phyloP scores from a whole-genome alignment of 2,888 invertebrate genomes.

The Cosmopolites sordidus region DNA sequence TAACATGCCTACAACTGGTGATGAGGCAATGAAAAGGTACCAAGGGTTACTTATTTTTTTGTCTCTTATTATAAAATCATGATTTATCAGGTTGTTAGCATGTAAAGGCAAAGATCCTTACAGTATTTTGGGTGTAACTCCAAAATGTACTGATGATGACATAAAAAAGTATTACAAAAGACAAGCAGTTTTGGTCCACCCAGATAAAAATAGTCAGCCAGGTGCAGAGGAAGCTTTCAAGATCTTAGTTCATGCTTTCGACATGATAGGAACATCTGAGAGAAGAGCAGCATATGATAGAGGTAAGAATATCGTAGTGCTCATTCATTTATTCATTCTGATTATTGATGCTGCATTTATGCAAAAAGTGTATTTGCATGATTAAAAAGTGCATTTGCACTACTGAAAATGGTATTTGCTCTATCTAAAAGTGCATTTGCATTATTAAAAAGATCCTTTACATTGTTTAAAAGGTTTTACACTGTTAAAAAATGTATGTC shows the following conservation, averaged over 20 bases:
- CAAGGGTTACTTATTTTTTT: background rate
- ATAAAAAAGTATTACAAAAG: constrained; percentile 91
- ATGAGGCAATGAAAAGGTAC: constrained; percentile 86
- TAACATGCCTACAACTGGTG: constrained; percentile 81
- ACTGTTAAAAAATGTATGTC: too few species aligned
- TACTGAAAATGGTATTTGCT: too few species aligned
- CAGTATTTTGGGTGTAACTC: constrained; percentile 69
- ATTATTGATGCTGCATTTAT: too few species aligned
- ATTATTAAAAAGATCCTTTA: too few species aligned
- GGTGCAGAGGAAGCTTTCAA: constrained; percentile 96
- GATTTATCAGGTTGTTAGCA: constrained; percentile 65
- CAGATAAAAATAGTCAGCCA: constrained; percentile 92
- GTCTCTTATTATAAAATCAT: background rate
- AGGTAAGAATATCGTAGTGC: too few species aligned
- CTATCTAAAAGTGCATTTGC: too few species aligned
- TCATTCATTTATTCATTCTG: too few species aligned
- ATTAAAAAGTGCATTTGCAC: too few species aligned
- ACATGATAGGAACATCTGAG: constrained; percentile 88
- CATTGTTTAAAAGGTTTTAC: too few species aligned
- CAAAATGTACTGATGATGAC: constrained; percentile 86
- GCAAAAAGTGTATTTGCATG: too few species aligned
- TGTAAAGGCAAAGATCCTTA: constrained; percentile 96
- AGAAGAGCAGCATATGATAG: constrained; percentile 47
- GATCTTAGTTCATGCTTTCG: constrained; percentile 91
- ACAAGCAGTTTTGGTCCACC: constrained; percentile 92